Conservation (phyloP, 2,797 vertebrate species). For the Erpetoichthys calabaricus region DNA sequence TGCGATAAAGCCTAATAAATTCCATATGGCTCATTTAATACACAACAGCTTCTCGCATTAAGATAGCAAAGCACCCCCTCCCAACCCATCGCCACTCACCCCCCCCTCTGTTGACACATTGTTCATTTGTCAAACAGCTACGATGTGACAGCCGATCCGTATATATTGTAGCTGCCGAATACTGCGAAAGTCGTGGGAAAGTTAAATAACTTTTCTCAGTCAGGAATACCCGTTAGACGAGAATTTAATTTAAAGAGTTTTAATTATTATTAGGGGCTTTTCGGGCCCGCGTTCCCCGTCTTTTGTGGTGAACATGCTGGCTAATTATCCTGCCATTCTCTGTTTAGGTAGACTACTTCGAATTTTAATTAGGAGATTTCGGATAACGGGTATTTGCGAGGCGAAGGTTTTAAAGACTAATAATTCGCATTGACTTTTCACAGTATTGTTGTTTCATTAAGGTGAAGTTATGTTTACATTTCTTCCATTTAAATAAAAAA, state of each 20-base stretch:
- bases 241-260: constrained; percentile 70
- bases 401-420: constrained; percentile 36
- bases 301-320: constrained; percentile 48
- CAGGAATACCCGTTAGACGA: constrained; percentile 30
- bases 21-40: constrained; percentile 96
- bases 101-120: constrained; percentile 84
- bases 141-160: constrained; percentile 61
- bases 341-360: constrained; percentile 27
- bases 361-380: constrained; percentile 57
- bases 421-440: constrained; percentile 58
- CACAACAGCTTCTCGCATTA: constrained; percentile 84
- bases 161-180: constrained; percentile 54
- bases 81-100: constrained; percentile 32
- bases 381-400: constrained; percentile 38
- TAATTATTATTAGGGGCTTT: constrained; percentile 57
- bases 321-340: constrained; percentile 45
- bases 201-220: constrained; percentile 79
- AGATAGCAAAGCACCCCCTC: constrained; percentile 50
- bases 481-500: too few relatives aligned
- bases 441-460: constrained; percentile 55
- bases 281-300: constrained; percentile 44
- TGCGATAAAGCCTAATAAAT: constrained; percentile 99
- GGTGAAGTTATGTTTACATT: constrained; percentile 27
- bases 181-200: constrained; percentile 83
- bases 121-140: constrained; percentile 77